phyloP scores from a whole-genome alignment of 2,888 invertebrate genomes.

The Cryptops parisi region DNA sequence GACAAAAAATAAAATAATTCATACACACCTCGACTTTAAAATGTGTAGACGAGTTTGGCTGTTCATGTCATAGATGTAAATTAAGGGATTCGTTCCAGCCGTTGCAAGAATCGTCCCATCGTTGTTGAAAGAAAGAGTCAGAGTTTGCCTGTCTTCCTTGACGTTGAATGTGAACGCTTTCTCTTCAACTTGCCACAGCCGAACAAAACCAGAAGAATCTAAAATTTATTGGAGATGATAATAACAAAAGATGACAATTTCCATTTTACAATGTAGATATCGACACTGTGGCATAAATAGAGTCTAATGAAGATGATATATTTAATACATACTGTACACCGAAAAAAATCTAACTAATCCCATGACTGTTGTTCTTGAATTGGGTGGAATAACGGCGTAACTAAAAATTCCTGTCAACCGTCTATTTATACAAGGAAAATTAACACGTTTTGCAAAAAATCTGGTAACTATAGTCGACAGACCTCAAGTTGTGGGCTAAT shows the following conservation, averaged over 20 bases:
- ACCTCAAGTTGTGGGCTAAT: too few species aligned
- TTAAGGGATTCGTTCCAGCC: background rate
- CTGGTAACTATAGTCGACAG: too few species aligned
- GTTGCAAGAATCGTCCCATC: constrained; percentile 2
- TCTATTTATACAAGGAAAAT: too few species aligned
- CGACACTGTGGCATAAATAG: too few species aligned
- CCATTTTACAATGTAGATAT: too few species aligned
- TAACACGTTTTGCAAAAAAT: too few species aligned
- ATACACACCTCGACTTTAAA: background rate
- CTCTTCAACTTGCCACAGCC: constrained; percentile 6
- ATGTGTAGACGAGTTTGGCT: background rate
- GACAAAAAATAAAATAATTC: too few species aligned
- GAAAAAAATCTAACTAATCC: too few species aligned
- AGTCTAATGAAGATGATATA: background rate
- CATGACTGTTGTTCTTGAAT: too few species aligned
- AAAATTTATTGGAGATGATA: background rate
- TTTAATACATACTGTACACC: background rate
- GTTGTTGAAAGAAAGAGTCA: constrained; percentile 3
- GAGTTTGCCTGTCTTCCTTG: constrained; percentile 11
- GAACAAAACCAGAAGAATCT: constrained; percentile 11
- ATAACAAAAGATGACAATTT: too few species aligned
- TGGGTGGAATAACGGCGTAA: too few species aligned
- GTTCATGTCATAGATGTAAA: constrained; percentile 1
- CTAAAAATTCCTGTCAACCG: too few species aligned
- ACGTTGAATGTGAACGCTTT: constrained; percentile 2